Percentiles rank a stretch among this genome's conserved stretches.
Evolutionary conservation across 2,113 vertebrate genomes (phyloP).

Genomic region (Tyrannus savana): DNA sequence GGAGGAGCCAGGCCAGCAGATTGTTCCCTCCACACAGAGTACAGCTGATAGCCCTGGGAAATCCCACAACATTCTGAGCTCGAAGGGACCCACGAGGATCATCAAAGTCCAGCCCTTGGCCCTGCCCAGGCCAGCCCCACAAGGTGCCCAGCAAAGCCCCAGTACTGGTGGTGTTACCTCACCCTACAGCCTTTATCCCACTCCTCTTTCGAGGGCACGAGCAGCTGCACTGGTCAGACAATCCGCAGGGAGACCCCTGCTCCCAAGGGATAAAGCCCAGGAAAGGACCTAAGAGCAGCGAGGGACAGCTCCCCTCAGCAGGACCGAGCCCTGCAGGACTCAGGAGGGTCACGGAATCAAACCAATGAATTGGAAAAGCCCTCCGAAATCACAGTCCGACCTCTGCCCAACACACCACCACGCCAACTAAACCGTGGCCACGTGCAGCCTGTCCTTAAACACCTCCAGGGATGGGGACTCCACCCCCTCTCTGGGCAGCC

Average conservation of each 20-base stretch:
- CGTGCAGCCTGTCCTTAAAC: not conserved
- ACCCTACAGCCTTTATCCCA: not conserved
- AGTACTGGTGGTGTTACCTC: rapidly evolving
- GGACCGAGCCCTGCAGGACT: not conserved
- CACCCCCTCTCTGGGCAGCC: not conserved
- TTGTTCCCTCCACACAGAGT: too few relatives aligned
- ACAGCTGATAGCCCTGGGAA: rapidly evolving
- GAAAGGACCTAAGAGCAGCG: not conserved
- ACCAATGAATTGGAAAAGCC: not conserved
- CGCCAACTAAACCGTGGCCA: not conserved
- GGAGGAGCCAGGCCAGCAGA: not conserved
- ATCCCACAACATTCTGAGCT: not conserved
- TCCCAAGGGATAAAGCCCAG: not conserved
- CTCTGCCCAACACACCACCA: not conserved
- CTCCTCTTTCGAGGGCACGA: rapidly evolving
- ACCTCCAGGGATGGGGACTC: too few relatives aligned
- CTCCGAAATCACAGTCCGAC: too few relatives aligned
- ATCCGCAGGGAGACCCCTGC: rapidly evolving
- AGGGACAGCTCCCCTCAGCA: not conserved
- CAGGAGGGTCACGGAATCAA: not conserved
- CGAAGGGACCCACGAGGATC: not conserved
- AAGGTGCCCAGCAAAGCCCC: not conserved
- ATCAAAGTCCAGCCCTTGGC: not conserved
- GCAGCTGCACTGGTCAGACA: rapidly evolving
- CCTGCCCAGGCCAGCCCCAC: not conserved